A percentile compares a stretch with the other conserved stretches of the same genome.
Conservation (phyloP, 2,888 invertebrate genomes). For the Erebia epiphron region DNA sequence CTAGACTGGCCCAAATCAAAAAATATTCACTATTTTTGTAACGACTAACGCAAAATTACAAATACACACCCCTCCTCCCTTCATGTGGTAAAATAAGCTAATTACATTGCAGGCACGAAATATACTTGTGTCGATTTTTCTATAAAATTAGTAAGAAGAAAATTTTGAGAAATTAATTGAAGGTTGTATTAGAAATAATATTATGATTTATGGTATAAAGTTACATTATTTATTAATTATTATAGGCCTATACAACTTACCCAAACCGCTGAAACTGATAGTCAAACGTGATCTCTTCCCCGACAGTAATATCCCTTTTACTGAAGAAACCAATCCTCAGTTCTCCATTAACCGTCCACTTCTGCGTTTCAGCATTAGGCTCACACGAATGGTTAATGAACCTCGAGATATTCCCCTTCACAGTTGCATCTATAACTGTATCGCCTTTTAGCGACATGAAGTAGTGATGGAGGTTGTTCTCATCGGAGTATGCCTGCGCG, state of each 20-base stretch:
- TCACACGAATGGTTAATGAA: slow-evolving; percentile 99
- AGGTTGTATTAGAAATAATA: too few relatives aligned
- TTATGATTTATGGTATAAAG: too few relatives aligned
- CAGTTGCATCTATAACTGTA: slow-evolving; percentile 94
- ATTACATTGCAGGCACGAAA: too few relatives aligned
- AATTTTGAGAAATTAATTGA: too few relatives aligned
- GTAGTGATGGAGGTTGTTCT: slow-evolving; percentile 96
- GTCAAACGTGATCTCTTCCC: slow-evolving; percentile 99
- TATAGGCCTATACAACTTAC: slow-evolving; percentile 73
- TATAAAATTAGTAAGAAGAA: too few relatives aligned
- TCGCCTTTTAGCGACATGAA: slow-evolving; percentile 98
- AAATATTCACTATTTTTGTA: too few relatives aligned
- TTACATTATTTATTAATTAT: too few relatives aligned
- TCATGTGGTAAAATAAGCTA: too few relatives aligned
- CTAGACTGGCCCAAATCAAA: too few relatives aligned
- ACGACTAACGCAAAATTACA: too few relatives aligned
- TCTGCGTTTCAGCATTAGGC: slow-evolving; percentile 99
- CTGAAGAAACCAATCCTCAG: slow-evolving; percentile 98
- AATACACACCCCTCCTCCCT: too few relatives aligned
- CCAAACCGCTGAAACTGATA: slow-evolving; percentile 99
- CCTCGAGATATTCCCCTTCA: slow-evolving; percentile 96
- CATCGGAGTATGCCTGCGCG: slow-evolving; percentile 93
- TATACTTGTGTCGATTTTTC: too few relatives aligned
- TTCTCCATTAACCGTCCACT: slow-evolving; percentile 97
- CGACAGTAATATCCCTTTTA: slow-evolving; percentile 89